Conservation (phyloP, 2,888 invertebrate genomes). For the Sturmia bella region DNA sequence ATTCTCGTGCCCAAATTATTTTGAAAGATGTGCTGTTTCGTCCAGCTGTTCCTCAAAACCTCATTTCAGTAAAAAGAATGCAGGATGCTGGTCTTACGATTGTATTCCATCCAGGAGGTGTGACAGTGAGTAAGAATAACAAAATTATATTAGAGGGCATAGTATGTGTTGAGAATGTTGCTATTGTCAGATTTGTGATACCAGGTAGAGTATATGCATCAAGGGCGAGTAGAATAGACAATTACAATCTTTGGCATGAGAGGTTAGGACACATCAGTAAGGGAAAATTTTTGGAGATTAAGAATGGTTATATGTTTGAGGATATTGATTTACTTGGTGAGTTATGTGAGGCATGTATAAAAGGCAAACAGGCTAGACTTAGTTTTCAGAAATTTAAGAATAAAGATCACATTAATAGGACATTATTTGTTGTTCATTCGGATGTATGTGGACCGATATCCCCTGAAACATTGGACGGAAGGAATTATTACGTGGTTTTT, state of each 20-base stretch:
- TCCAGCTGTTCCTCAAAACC: too few relatives aligned
- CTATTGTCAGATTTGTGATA: constrained; percentile 53
- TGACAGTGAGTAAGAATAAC: constrained; percentile 74
- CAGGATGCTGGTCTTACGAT: constrained; percentile 74
- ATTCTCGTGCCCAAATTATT: too few relatives aligned
- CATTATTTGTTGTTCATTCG: constrained; percentile 75
- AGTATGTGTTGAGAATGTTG: constrained; percentile 48
- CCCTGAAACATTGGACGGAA: neutral
- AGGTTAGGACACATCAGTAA: constrained; percentile 70
- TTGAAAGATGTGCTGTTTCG: too few relatives aligned
- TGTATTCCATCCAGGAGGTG: constrained; percentile 66
- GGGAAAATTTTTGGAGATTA: constrained; percentile 69
- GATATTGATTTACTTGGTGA: constrained; percentile 39
- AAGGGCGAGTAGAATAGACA: too few relatives aligned
- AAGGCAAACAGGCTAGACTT: too few relatives aligned
- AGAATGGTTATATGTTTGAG: constrained; percentile 63
- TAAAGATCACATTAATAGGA: neutral
- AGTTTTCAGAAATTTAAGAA: constrained; percentile 1
- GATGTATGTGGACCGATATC: constrained; percentile 12
- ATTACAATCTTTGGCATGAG: too few relatives aligned
- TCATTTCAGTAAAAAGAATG: too few relatives aligned
- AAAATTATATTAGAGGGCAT: constrained; percentile 49
- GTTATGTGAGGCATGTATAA: constrained; percentile 9
- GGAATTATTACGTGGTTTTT: constrained; percentile 7
- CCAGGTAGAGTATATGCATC: too few relatives aligned